phyloP scores from a whole-genome alignment of 2,797 vertebrate genomes.

The Chelon auratus region DNA sequence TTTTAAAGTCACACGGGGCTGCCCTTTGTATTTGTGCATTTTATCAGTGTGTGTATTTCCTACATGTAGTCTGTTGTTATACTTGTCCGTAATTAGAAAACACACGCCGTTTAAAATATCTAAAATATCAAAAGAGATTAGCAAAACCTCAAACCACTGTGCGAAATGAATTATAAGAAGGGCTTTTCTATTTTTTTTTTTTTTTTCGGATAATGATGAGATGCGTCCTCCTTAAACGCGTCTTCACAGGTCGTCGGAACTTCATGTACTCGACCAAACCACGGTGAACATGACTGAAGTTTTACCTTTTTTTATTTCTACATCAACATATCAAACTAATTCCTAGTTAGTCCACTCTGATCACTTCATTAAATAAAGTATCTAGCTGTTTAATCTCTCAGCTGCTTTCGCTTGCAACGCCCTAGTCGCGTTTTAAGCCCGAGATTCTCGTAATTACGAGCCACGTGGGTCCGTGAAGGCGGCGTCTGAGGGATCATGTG shows the following conservation, averaged over 20 bases:
- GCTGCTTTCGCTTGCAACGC: fast-evolving
- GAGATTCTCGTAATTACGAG: fast-evolving
- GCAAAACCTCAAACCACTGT: too few relatives aligned
- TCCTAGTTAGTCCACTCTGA: fast-evolving
- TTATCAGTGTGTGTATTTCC: too few relatives aligned
- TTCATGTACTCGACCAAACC: fast-evolving
- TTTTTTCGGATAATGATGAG: too few relatives aligned
- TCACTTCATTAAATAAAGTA: neutral
- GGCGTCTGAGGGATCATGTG: conserved; percentile 57
- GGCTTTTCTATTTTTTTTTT: too few relatives aligned
- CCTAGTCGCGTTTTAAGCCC: neutral
- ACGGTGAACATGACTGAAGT: neutral
- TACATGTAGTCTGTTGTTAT: too few relatives aligned
- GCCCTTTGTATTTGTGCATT: too few relatives aligned
- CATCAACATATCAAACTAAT: neutral
- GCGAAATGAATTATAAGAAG: too few relatives aligned
- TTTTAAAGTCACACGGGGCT: too few relatives aligned
- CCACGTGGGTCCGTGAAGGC: conserved; percentile 24
- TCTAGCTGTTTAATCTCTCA: neutral
- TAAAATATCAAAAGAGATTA: too few relatives aligned
- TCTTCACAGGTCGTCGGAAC: neutral
- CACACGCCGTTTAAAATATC: too few relatives aligned
- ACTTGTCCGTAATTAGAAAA: too few relatives aligned
- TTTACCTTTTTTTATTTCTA: neutral
- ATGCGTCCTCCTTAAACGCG: neutral